phyloP scores from a whole-genome alignment of 2,888 invertebrate species.

The Eupithecia vulgata region DNA sequence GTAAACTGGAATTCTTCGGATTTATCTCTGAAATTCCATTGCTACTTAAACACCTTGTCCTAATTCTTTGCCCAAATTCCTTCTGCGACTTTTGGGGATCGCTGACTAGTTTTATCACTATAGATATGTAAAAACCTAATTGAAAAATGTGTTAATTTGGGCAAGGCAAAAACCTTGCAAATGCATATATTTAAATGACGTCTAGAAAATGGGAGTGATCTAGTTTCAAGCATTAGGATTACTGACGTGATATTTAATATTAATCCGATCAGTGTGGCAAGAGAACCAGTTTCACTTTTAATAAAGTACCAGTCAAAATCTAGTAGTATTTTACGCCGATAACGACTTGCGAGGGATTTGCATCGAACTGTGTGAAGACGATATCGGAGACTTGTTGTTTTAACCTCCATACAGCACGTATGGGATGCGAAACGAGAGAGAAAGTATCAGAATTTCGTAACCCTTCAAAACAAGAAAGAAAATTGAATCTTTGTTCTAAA shows the following conservation, averaged over 20 bases:
- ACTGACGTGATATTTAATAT: constrained; percentile 36
- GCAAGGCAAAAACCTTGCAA: not conserved
- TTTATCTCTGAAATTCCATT: constrained; percentile 9
- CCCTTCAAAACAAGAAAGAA: constrained; percentile 65
- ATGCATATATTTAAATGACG: not conserved
- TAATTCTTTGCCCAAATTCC: not conserved
- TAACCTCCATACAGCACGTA: constrained; percentile 78
- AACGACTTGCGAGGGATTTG: constrained; percentile 54
- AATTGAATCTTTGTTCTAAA: constrained; percentile 47
- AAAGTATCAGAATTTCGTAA: constrained; percentile 78
- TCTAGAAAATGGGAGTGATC: not conserved
- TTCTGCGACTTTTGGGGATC: not conserved
- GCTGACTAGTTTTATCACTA: not conserved
- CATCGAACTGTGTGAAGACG: constrained; percentile 63
- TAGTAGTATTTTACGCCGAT: constrained; percentile 44
- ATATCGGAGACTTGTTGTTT: constrained; percentile 71
- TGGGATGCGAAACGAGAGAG: constrained; percentile 75
- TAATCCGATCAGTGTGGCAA: constrained; percentile 47
- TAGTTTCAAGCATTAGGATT: constrained; percentile 31
- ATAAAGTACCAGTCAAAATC: constrained; percentile 40
- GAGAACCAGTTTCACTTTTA: constrained; percentile 45
- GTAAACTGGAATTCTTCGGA: constrained; percentile 37
- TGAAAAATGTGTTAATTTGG: not conserved
- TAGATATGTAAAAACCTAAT: not conserved
- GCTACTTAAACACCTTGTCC: not conserved